phyloP scores from a whole-genome alignment of 2,113 vertebrate species.

The Montifringilla adamsi region DNA sequence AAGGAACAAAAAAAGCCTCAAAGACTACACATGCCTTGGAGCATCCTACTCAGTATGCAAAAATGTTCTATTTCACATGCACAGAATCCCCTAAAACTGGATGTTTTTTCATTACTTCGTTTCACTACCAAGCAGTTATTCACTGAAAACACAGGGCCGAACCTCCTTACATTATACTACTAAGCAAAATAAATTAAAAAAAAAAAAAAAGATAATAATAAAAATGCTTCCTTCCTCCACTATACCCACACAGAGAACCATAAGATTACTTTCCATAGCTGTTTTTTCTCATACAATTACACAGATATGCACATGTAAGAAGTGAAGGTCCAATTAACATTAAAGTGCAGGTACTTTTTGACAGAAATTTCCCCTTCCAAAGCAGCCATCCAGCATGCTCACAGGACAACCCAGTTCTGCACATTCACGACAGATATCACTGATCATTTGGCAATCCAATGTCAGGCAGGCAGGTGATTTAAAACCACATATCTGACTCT shows the following conservation, averaged over 20 bases:
- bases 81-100: not conserved
- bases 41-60: not conserved
- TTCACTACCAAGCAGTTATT: not conserved
- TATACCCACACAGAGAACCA: not conserved
- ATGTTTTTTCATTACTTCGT: not conserved
- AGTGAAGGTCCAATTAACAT: not conserved
- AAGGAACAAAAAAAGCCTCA: not conserved
- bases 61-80: not conserved
- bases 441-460: not conserved
- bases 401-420: not conserved
- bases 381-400: not conserved
- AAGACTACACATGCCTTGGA: not conserved
- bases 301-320: not conserved
- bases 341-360: not conserved
- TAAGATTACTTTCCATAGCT: not conserved
- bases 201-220: not conserved
- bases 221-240: not conserved
- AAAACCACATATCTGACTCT: not conserved
- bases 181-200: not conserved
- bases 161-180: not conserved
- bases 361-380: not conserved
- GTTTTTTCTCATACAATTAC: not conserved
- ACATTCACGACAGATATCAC: not conserved
- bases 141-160: not conserved
- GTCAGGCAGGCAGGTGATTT: not conserved